Conservation (phyloP, 2,888 invertebrate genomes). For the Hirtodrosophila trivittata region DNA sequence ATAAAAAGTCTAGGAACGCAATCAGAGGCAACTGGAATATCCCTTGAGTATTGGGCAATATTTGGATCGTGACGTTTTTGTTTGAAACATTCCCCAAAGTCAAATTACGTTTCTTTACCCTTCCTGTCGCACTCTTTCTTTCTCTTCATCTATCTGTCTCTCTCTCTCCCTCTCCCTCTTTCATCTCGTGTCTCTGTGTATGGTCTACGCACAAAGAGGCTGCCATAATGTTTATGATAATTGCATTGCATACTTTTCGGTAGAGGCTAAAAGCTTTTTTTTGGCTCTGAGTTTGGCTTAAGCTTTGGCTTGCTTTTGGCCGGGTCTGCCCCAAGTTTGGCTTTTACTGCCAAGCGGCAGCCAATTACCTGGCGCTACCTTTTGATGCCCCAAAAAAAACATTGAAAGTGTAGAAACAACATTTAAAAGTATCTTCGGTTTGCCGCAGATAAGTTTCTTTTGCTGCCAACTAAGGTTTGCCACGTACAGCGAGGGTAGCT, state of each 20-base stretch:
- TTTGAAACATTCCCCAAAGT: slow-evolving; percentile 34
- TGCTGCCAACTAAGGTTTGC: neutral
- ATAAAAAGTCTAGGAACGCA: no score
- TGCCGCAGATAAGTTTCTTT: neutral
- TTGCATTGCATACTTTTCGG: slow-evolving; percentile 49
- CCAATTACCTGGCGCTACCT: slow-evolving; percentile 39
- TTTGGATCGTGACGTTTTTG: slow-evolving; percentile 31
- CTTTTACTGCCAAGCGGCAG: slow-evolving; percentile 14
- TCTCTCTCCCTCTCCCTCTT: neutral
- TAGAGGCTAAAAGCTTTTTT: slow-evolving; percentile 31
- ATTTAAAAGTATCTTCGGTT: slow-evolving; percentile 5
- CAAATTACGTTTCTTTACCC: slow-evolving; percentile 29
- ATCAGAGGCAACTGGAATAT: no score
- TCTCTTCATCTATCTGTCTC: neutral
- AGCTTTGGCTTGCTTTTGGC: slow-evolving; percentile 4
- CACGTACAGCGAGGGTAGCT: neutral
- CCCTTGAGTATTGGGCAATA: slow-evolving; percentile 19
- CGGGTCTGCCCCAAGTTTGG: slow-evolving; percentile 12
- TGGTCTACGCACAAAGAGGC: slow-evolving; percentile 11
- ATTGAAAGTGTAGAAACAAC: neutral
- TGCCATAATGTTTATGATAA: slow-evolving; percentile 50
- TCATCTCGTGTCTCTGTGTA: neutral
- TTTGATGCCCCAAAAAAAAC: neutral
- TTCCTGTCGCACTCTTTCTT: neutral
- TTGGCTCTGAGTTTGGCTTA: slow-evolving; percentile 14